Evolutionary conservation across 1,140 invertebrate species (phyloP).

Genomic region (Conus ventricosus): DNA sequence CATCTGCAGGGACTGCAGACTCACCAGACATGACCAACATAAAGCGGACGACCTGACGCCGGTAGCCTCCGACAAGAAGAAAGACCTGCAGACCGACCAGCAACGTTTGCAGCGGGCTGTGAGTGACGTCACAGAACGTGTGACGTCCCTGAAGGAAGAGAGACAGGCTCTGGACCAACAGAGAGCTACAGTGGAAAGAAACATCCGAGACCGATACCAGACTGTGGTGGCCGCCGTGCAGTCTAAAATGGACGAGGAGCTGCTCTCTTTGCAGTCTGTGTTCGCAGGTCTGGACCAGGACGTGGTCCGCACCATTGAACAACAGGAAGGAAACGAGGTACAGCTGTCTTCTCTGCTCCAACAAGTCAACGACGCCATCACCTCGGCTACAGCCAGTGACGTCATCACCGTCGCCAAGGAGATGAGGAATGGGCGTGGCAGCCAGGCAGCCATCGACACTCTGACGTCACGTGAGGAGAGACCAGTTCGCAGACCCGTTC

Average conservation of each 20-base stretch:
- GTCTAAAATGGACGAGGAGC: not conserved
- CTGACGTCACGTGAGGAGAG: not conserved
- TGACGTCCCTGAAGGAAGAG: not conserved
- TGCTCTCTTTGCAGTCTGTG: not conserved
- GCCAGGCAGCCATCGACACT: not conserved
- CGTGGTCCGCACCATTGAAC: too few species aligned
- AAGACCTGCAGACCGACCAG: not conserved
- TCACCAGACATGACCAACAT: not conserved
- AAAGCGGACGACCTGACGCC: not conserved
- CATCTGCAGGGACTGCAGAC: not conserved
- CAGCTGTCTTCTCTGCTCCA: not conserved
- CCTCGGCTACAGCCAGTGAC: not conserved
- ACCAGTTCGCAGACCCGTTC: not conserved
- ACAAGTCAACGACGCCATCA: not conserved
- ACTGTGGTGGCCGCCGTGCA: not conserved
- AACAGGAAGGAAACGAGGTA: not conserved
- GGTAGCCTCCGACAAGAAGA: not conserved
- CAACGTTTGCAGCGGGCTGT: not conserved
- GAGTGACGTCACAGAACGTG: not conserved
- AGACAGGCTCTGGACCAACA: not conserved
- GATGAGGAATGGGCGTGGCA: not conserved
- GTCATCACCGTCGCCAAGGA: not conserved
- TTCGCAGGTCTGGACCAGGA: not conserved
- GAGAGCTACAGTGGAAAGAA: not conserved
- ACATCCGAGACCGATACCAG: not conserved